These are phyloP conservation scores for Sebastes kiyomatsui DNA, from an alignment of 2,797 vertebrate species.

Conservation along the genomic window DNA sequence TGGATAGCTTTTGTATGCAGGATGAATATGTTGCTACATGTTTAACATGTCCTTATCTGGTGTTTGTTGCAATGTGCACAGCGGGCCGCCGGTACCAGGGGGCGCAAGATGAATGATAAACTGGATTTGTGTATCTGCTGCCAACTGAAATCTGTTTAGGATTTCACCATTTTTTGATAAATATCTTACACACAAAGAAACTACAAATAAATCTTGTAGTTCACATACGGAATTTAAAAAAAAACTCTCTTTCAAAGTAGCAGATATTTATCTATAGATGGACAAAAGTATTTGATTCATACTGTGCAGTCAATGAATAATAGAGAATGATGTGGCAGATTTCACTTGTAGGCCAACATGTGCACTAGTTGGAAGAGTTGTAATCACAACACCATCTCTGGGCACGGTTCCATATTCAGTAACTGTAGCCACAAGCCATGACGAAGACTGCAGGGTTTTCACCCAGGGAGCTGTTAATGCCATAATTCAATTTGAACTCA, in stretches of 20 bases:
- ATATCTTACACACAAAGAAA: background rate
- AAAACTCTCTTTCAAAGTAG: background rate
- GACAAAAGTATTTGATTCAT: background rate
- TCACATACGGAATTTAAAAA: background rate
- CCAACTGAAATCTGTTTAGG: background rate
- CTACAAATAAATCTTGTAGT: background rate
- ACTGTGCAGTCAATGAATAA: background rate
- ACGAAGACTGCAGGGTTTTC: constrained; percentile 14
- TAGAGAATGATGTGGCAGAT: background rate
- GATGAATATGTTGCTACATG: too few relatives aligned
- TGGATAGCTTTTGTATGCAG: too few relatives aligned
- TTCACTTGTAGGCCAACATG: constrained; percentile 1
- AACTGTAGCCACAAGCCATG: constrained; percentile 24
- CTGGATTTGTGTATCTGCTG: background rate
- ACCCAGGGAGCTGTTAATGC: constrained; percentile 7
- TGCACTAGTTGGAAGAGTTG: constrained; percentile 7
- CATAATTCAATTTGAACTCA: background rate
- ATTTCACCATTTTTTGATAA: background rate
- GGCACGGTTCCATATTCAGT: background rate
- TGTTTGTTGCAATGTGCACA: background rate
- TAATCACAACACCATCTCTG: constrained; percentile 17
- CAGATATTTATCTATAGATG: background rate
- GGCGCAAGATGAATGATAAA: background rate
- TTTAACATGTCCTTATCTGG: too few relatives aligned
- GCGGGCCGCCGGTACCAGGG: background rate